phyloP scores from a whole-genome alignment of 1,140 invertebrate genomes.

The Trigoniulus corallinus region DNA sequence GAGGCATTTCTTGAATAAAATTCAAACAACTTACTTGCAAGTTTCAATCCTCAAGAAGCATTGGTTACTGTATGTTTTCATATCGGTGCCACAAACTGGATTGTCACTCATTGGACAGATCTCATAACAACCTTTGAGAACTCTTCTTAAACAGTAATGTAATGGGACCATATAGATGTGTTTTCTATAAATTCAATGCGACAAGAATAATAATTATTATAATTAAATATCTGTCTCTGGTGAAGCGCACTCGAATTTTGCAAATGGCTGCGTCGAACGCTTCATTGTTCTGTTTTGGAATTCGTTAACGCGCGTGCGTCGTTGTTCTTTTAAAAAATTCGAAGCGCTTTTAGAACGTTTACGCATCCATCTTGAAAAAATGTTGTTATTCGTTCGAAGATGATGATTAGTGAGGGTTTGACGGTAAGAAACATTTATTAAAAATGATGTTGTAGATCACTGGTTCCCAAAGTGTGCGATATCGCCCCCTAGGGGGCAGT shows the following conservation, averaged over 20 bases:
- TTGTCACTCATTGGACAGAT: conserved; percentile 71
- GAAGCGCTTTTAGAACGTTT: too few relatives aligned
- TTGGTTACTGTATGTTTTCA: conserved; percentile 75
- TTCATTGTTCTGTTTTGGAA: too few relatives aligned
- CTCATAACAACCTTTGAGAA: conserved; percentile 64
- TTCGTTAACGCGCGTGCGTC: too few relatives aligned
- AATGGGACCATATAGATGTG: conserved; percentile 74
- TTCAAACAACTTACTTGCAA: conserved; percentile 29
- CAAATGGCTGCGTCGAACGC: too few relatives aligned
- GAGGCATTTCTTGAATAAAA: neutral
- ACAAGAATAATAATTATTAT: neutral
- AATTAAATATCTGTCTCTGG: neutral
- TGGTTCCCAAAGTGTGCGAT: too few relatives aligned
- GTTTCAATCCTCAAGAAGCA: conserved; percentile 83
- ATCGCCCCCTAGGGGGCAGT: too few relatives aligned
- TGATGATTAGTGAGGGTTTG: too few relatives aligned
- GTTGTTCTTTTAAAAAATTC: too few relatives aligned
- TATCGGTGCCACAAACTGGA: conserved; percentile 75
- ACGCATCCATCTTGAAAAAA: too few relatives aligned
- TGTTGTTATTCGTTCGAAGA: too few relatives aligned
- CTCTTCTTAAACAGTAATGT: conserved; percentile 46
- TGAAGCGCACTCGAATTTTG: neutral
- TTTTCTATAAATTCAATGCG: conserved; percentile 37
- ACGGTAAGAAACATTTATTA: too few relatives aligned
- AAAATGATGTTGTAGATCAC: too few relatives aligned